Percentiles rank a stretch among this genome's conserved stretches.
Evolutionary conservation across 2,797 vertebrate species (phyloP).

Genomic region (Potorous gilbertii): DNA sequence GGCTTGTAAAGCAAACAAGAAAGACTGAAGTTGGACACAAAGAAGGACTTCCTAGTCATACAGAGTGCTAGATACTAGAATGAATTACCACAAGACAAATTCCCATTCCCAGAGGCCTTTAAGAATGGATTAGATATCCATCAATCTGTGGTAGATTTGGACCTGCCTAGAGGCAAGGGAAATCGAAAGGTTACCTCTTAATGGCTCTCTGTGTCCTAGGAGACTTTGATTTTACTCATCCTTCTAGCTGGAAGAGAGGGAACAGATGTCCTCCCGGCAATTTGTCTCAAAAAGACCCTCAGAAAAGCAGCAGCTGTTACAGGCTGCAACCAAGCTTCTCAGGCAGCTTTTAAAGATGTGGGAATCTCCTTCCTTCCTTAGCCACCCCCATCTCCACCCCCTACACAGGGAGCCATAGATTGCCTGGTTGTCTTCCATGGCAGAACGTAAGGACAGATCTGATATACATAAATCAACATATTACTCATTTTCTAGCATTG

Average conservation of each 20-base stretch:
- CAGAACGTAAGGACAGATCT: slow-evolving; percentile 80
- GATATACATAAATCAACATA: slow-evolving; percentile 90
- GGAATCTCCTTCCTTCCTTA: slow-evolving; percentile 77
- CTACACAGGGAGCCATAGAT: slow-evolving; percentile 68
- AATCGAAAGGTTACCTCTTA: neutral
- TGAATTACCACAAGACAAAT: slow-evolving; percentile 18
- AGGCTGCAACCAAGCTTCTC: slow-evolving; percentile 61
- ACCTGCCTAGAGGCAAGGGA: neutral
- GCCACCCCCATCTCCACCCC: slow-evolving; percentile 51
- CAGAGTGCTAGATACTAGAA: slow-evolving; percentile 39
- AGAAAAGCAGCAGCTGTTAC: slow-evolving; percentile 72
- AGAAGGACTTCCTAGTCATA: neutral
- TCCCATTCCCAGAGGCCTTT: neutral
- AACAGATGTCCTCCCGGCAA: slow-evolving; percentile 73
- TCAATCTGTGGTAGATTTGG: neutral
- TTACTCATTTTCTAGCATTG: slow-evolving; percentile 85
- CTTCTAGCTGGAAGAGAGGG: slow-evolving; percentile 37
- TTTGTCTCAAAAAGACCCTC: slow-evolving; percentile 68
- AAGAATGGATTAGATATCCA: neutral
- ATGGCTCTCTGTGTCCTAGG: slow-evolving; percentile 1
- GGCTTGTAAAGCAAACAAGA: slow-evolving; percentile 21
- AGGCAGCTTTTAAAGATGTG: slow-evolving; percentile 69
- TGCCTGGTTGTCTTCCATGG: slow-evolving; percentile 52
- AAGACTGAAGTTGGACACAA: slow-evolving; percentile 36
- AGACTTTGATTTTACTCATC: slow-evolving; percentile 47